Evolutionary conservation across 2,888 invertebrate genomes (phyloP), one percentile per base, ranked within the genome.

Genomic region (Agriotes lineatus): DNA sequence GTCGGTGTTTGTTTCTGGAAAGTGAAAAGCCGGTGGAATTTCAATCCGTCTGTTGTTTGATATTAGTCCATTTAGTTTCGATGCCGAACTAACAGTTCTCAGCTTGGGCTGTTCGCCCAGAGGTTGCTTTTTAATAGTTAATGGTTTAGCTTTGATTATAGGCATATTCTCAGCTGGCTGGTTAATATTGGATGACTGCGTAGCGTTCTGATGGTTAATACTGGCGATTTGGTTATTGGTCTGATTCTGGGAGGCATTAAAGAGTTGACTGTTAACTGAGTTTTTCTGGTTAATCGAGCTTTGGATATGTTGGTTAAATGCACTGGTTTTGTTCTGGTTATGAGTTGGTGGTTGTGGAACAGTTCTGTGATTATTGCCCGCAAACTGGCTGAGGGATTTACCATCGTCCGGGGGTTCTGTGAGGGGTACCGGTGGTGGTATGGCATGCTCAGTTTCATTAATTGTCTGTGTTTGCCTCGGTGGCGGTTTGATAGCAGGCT

Each of bases 81-180:
- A 86, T 63, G 78, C 76, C n/a, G 80, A 77, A 72, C 71, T 80
- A 14, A 77, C 72, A n/a, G 88, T 89, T 81, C 93, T 88, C 57
- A 94, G 84, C 78, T 93, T 91, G 2, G 94, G 94, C 77, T 93
- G 93, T 80, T 94, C 93, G 75, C 91, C 90, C 44, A 93, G 83
- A n/a, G 92, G 91, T 76, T 92, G 93, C 82, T 95, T 95, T 83
- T 94, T 90, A 72, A 95, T 91, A 48, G 94, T 94, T 70, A 95
- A 82, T 0, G 95, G 95, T 75, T 93, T 91, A 0, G 95, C 94
- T 85, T 95, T 95, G 73, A 95, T 91, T 65, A 84, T 80, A 35
- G 86, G 86, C 74, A 86, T 82, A 73, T 85, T 85, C 71, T 86
- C 86, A 84, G 83, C 70, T 56, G 75, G 69, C 12, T 56, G 59